These are phyloP conservation scores for Odontesthes bonariensis DNA, from an alignment of 2,113 vertebrate genomes.

Conservation along the genomic window DNA sequence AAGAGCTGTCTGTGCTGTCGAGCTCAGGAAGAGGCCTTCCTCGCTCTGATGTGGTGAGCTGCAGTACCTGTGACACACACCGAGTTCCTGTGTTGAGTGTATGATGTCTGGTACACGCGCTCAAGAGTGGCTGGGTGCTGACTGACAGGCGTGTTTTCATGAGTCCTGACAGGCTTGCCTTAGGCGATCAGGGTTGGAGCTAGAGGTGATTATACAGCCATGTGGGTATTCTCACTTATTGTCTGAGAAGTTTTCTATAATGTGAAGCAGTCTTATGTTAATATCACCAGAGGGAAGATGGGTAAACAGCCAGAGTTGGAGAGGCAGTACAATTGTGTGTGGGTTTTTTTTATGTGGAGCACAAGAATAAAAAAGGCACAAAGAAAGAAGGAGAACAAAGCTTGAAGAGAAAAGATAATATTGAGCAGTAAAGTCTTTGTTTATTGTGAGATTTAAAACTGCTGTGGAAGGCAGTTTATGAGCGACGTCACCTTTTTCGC, in stretches of 20 bases:
- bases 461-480: conserved; percentile 61
- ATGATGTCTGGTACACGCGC: conserved; percentile 41
- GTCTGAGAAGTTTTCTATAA: conserved; percentile 38
- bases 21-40: conserved; percentile 65
- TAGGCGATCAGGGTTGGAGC: conserved; percentile 38
- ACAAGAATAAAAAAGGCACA: background rate
- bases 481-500: conserved; percentile 46
- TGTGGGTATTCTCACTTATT: conserved; percentile 18
- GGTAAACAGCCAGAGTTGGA: conserved; percentile 7
- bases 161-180: conserved; percentile 58
- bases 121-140: conserved; percentile 37
- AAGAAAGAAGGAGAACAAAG: conserved; percentile 12
- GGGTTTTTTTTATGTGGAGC: conserved; percentile 1
- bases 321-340: background rate
- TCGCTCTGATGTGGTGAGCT: conserved; percentile 62
- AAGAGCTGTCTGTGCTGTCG: conserved; percentile 54
- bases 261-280: conserved; percentile 26
- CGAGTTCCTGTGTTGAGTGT: conserved; percentile 65
- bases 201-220: conserved; percentile 43
- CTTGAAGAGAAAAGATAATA: conserved; percentile 52
- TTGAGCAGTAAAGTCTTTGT: conserved; percentile 52
- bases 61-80: conserved; percentile 65
- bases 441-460: conserved; percentile 60
- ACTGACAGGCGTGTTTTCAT: conserved; percentile 53
- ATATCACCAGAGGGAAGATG: conserved; percentile 22